A percentile compares a stretch with the other conserved stretches of the same genome.
Conservation (phyloP, 2,797 vertebrate genomes). For the Basileuterus tristriatus region DNA sequence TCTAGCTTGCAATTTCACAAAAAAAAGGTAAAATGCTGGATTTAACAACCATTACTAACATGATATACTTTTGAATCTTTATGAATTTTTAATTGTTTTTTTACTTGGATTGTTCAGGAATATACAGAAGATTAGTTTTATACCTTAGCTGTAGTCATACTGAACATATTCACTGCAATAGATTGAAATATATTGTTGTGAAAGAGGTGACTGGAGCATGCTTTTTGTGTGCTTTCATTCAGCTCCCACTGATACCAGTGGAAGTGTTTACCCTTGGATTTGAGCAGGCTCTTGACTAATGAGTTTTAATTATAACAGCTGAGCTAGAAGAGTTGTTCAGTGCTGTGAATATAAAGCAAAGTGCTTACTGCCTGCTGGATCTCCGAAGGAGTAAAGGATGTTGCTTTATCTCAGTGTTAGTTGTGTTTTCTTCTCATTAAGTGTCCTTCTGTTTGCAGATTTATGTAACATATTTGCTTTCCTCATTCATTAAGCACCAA, state of each 20-base stretch:
- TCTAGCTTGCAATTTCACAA: not conserved
- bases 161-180: not conserved
- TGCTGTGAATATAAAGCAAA: not conserved
- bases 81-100: not conserved
- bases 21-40: not conserved
- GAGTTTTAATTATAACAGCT: not conserved
- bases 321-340: not conserved
- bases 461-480: slow-evolving; percentile 31
- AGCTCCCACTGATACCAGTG: not conserved
- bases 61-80: not conserved
- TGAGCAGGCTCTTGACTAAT: not conserved
- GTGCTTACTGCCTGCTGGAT: not conserved
- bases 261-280: not conserved
- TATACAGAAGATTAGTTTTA: not conserved
- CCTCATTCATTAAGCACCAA: slow-evolving; percentile 37
- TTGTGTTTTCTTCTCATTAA: slow-evolving; percentile 16
- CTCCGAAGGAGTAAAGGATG: not conserved
- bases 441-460: not conserved
- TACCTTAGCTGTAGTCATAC: not conserved
- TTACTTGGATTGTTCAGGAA: not conserved
- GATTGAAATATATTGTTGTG: not conserved
- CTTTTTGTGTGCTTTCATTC: not conserved
- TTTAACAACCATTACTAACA: not conserved
- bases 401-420: not conserved
- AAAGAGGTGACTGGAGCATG: not conserved